These are phyloP conservation scores for Alethe diademata DNA, from an alignment of 2,113 vertebrate species.

Conservation along the genomic window DNA sequence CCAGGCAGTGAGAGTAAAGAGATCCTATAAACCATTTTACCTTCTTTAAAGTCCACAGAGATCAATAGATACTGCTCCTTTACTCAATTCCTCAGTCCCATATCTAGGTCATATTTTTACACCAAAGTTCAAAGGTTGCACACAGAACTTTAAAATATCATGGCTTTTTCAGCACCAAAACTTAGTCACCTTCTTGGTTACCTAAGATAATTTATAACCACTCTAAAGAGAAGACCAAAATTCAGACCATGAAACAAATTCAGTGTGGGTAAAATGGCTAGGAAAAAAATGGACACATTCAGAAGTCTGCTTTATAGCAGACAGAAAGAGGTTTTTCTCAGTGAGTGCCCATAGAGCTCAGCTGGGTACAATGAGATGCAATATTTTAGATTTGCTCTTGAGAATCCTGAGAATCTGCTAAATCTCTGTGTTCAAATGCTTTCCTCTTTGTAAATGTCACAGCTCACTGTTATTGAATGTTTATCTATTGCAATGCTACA, in stretches of 20 bases:
- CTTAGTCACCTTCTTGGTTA: not conserved
- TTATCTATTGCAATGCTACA: not conserved
- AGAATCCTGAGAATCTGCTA: slow-evolving; percentile 15
- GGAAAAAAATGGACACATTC: not conserved
- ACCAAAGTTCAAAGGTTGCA: not conserved
- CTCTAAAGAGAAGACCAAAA: not conserved
- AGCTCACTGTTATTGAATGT: slow-evolving; percentile 2
- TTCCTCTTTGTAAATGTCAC: slow-evolving; percentile 37
- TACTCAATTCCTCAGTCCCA: not conserved
- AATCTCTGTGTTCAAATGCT: not conserved
- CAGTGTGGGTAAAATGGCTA: not conserved
- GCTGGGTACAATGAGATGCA: not conserved
- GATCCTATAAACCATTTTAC: not conserved
- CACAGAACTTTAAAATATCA: not conserved
- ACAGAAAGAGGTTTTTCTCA: not conserved
- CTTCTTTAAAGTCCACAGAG: not conserved
- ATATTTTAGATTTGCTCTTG: slow-evolving; percentile 7
- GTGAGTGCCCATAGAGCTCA: not conserved
- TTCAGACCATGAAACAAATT: not conserved
- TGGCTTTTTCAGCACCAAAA: not conserved
- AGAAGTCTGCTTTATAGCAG: not conserved
- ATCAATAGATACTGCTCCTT: not conserved
- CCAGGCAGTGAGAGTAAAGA: not conserved
- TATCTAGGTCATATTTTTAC: not conserved
- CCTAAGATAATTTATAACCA: too few species aligned